A percentile compares a stretch with the other conserved stretches of the same genome.
These are phyloP conservation scores for Auanema sp. DNA, from an alignment of 2,888 invertebrate species.

Conservation along the genomic window DNA sequence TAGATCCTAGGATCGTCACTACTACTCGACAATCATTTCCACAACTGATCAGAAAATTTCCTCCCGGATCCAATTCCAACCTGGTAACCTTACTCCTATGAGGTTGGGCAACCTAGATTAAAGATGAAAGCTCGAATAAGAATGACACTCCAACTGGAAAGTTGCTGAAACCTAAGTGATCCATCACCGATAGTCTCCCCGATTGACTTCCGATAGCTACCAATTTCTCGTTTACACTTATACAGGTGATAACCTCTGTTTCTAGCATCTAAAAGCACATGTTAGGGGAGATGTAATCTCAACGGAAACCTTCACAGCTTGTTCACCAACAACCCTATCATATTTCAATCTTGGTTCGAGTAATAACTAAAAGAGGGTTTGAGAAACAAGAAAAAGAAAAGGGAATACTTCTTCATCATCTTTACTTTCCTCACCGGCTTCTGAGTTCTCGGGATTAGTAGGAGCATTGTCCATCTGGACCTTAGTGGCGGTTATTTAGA, in stretches of 20 bases:
- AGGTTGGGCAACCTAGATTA: slow-evolving; percentile 43
- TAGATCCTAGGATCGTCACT: slow-evolving; percentile 76
- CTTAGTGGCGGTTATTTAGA: neutral
- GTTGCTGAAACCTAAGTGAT: slow-evolving; percentile 51
- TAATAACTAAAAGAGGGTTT: slow-evolving; percentile 29
- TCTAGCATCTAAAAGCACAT: slow-evolving; percentile 30
- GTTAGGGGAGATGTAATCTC: neutral
- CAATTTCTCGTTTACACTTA: slow-evolving; percentile 61
- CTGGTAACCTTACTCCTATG: slow-evolving; percentile 78
- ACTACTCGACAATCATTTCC: slow-evolving; percentile 72
- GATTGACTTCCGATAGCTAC: slow-evolving; percentile 54
- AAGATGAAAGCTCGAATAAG: neutral
- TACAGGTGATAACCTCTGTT: slow-evolving; percentile 49
- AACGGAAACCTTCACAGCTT: slow-evolving; percentile 18
- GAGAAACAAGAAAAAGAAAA: slow-evolving; percentile 24
- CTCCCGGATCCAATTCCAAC: slow-evolving; percentile 87
- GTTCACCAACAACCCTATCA: slow-evolving; percentile 37
- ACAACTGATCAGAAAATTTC: slow-evolving; percentile 82
- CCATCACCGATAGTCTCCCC: slow-evolving; percentile 56
- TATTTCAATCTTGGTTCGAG: slow-evolving; percentile 62
- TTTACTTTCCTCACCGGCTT: neutral
- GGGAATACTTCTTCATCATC: slow-evolving; percentile 5
- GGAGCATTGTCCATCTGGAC: slow-evolving; percentile 4
- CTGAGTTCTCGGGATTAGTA: neutral
- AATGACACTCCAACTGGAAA: neutral